Conservation (phyloP, 2,888 invertebrate species). For the Notodonta ziczac region DNA sequence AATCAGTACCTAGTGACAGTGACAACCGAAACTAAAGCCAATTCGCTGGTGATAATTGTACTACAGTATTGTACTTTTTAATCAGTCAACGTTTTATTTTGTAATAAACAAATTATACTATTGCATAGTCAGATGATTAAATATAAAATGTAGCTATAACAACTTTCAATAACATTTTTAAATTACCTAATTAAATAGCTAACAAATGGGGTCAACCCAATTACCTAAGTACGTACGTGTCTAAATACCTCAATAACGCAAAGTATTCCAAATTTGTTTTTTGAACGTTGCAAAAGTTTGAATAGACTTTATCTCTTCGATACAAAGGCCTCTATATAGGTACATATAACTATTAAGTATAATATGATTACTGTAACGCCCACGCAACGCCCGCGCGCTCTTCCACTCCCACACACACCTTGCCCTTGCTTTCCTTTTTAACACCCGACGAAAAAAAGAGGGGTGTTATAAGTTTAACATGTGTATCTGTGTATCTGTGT, state of each 20-base stretch:
- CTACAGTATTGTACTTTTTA: slow-evolving; percentile 1
- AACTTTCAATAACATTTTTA: too few species aligned
- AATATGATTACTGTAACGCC: slow-evolving; percentile 27
- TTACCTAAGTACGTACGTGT: too few species aligned
- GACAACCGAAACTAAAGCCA: slow-evolving; percentile 1
- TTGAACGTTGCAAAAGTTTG: not conserved
- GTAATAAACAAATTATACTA: not conserved
- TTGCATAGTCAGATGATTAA: too few species aligned
- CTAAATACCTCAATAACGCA: not conserved
- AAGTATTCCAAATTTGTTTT: not conserved
- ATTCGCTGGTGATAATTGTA: not conserved
- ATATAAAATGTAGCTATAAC: too few species aligned
- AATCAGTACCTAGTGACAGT: not conserved
- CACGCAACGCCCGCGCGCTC: slow-evolving; percentile 33
- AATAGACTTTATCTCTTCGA: not conserved
- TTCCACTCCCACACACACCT: slow-evolving; percentile 27
- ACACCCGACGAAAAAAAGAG: too few species aligned
- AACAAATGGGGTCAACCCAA: too few species aligned
- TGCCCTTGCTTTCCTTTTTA: slow-evolving; percentile 35
- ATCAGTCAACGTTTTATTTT: not conserved
- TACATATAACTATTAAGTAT: slow-evolving; percentile 17
- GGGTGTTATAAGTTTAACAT: too few species aligned
- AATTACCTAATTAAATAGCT: too few species aligned
- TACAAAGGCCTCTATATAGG: not conserved
- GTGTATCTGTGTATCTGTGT: too few species aligned